Evolutionary conservation across 2,888 invertebrate species (phyloP), one percentile per base, ranked within the genome.

Genomic region (Ganaspis brasiliensis): DNA sequence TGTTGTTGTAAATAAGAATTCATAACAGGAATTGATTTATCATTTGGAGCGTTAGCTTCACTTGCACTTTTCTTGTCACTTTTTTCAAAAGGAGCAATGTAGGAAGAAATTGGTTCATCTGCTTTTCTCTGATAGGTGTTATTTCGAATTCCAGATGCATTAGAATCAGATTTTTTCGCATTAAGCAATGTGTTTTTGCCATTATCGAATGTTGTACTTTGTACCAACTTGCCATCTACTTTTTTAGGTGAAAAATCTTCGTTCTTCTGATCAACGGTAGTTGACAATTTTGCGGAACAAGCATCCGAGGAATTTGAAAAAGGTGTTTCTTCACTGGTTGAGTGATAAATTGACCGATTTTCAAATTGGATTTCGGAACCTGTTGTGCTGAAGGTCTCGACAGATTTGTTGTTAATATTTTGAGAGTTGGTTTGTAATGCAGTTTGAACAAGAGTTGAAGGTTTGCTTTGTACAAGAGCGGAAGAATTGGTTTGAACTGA

Each of bases 91-190:
- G 85, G 81, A 63, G 81, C 82, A n/a, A 80, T 74, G 49, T 84
- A 85, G 9, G 82, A 57, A 26, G 63, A 6, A 14, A 88, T 86
- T 19, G 84, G 16, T 19, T 87, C 87, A 0, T 83, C 83, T 4
- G 86, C 74, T 70, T 89, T 90, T 37, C 82, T 83, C 19, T 85
- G 86, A 75, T 87, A 89, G 72, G 86, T 83, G 14, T 79, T 77
- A 31, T 85, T 79, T 19, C 45, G 19, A 55, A 59, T 80, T 8
- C 6, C 40, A 40, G 76, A 19, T 67, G 81, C 83, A 63, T 61
- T 80, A 5, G 74, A 31, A 24, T 74, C 63, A 4, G 75, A 10
- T 75, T 76, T 72, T 67, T 82, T 82, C 9, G 76, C 14, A 57
- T 79, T 76, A n/a, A n/a, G n/a, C 12, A 78, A 70, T n/a, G 79